phyloP scores from a whole-genome alignment of 2,797 vertebrate species.

The Trachurus trachurus region DNA sequence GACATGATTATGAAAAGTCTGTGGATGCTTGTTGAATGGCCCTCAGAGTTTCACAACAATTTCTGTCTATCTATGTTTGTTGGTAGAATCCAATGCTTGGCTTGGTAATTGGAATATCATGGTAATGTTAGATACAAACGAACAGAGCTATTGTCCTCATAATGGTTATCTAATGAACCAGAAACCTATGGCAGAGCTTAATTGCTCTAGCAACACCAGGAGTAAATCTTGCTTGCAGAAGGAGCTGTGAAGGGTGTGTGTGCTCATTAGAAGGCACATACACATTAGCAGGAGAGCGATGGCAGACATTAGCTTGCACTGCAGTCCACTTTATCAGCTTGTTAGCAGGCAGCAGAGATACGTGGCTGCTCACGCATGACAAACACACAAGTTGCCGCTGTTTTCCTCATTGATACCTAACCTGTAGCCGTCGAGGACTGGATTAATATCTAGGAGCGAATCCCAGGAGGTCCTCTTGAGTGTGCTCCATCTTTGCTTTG shows the following conservation, averaged over 20 bases:
- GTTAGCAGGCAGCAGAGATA: constrained; percentile 13
- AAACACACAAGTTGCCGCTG: not conserved
- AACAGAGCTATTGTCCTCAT: too few relatives aligned
- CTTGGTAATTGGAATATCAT: too few relatives aligned
- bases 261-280: constrained; percentile 40
- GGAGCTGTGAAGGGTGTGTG: constrained; percentile 21
- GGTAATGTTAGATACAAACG: too few relatives aligned
- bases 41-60: not conserved
- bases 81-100: too few relatives aligned
- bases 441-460: not conserved
- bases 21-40: not conserved
- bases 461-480: not conserved
- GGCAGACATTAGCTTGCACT: constrained; percentile 7
- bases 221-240: not conserved
- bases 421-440: not conserved
- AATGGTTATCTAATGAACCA: too few relatives aligned
- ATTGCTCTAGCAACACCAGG: too few relatives aligned
- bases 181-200: too few relatives aligned
- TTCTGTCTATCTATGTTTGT: too few relatives aligned
- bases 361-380: constrained; percentile 27
- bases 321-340: constrained; percentile 18
- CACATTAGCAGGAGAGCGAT: not conserved
- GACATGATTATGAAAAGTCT: not conserved
- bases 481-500: not conserved
- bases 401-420: not conserved